Evolutionary conservation across 2,797 vertebrate species (phyloP), one percentile per base, ranked within the genome.

Genomic region (Caiman crocodilus): DNA sequence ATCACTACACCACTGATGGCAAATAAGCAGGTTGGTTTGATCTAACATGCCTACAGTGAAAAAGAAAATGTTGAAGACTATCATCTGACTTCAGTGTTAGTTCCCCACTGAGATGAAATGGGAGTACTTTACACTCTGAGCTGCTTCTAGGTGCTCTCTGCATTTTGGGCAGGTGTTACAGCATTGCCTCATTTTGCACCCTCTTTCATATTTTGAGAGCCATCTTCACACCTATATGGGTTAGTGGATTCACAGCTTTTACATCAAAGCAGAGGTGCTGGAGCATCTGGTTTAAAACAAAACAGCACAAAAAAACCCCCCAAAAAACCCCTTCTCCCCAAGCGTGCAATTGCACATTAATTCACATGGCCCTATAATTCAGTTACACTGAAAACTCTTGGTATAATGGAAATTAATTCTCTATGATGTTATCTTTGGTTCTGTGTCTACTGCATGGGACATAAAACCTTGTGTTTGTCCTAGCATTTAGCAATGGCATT

Each of bases 111-210:
- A 81, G 57, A 14, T 23, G 67, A 86, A 58, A 80, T 61, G 13
- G 28, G 30, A 25, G 21, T 25, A 23, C 60, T 61, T 61, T 25
- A 61, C 59, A 4, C 35, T 90, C 0, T 1, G 56, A 93, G 28
- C 35, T 88, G 58, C 77, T 95, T 94, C 56, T 14, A 84, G 81
- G 76, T 89, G 28, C 79, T 42, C 61, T 50, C 65, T 92, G 64
- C 50, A 56, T 85, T 42, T 81, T 91, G 28, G 92, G 64, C 74
- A 69, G 87, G 12, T 87, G 58, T 83, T 61, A 20, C 65, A 69
- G 50, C 25, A 2, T 89, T 80, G 32, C 30, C 42, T 87, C 87
- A 55, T 8, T 28, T 92, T 92, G 91, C 79, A 5, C 21, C 60
- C 30, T 32, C 9, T 17, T 59, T 23, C 21, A 61, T 71, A 35